phyloP scores from a whole-genome alignment of 2,113 vertebrate genomes.

The Bubo bubo region DNA sequence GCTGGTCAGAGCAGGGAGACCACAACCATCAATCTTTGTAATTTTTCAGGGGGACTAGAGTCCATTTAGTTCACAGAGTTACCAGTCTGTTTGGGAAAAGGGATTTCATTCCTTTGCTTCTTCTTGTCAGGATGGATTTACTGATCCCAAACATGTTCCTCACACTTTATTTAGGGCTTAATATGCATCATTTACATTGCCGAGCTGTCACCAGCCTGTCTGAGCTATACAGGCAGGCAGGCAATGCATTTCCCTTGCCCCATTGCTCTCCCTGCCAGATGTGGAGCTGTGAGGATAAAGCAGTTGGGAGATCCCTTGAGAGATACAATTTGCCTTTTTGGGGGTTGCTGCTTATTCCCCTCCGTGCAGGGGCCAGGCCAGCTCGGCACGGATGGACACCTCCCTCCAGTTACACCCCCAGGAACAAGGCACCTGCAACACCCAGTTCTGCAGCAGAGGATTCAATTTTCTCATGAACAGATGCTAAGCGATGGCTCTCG shows the following conservation, averaged over 20 bases:
- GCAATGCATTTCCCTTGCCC: slow-evolving; percentile 19
- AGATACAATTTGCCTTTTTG: neutral
- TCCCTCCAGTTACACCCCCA: neutral
- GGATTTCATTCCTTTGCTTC: slow-evolving; percentile 39
- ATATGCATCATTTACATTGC: slow-evolving; percentile 33
- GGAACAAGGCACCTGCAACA: neutral
- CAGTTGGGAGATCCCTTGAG: neutral
- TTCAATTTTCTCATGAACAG: fast-evolving
- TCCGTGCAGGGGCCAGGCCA: neutral
- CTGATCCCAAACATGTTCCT: slow-evolving; percentile 55
- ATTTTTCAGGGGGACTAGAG: neutral
- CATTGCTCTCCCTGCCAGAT: slow-evolving; percentile 12
- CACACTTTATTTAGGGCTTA: slow-evolving; percentile 52
- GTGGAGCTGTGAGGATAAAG: slow-evolving; percentile 5
- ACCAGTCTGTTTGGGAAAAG: slow-evolving; percentile 28
- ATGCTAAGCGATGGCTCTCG: neutral
- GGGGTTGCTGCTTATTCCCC: neutral
- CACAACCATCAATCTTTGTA: neutral
- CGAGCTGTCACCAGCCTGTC: slow-evolving; percentile 59
- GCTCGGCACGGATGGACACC: neutral
- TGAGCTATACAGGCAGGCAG: neutral
- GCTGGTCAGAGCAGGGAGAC: neutral
- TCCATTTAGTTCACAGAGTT: neutral
- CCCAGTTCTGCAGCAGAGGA: neutral
- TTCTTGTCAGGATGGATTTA: slow-evolving; percentile 56